phyloP scores from a whole-genome alignment of 1,140 invertebrate species.

The Lethocerus indicus region DNA sequence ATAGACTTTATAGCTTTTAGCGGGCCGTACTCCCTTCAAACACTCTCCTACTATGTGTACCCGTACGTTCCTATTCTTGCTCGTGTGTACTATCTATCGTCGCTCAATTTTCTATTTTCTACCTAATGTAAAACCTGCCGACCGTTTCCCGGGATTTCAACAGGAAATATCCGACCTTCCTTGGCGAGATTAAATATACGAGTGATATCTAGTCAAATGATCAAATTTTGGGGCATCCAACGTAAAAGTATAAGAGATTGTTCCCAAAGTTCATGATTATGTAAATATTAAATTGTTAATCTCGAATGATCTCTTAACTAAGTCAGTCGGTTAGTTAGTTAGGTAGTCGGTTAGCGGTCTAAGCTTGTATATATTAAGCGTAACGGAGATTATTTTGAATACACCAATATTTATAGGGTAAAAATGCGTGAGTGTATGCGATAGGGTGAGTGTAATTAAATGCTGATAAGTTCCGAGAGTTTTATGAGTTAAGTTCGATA shows the following conservation, averaged over 20 bases:
- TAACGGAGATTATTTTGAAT: not conserved
- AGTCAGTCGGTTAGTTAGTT: constrained; percentile 2
- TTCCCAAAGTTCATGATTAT: constrained; percentile 6
- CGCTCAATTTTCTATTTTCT: not conserved
- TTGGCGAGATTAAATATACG: constrained; percentile 3
- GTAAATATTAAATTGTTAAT: constrained; percentile 6
- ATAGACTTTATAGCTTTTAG: too few species aligned
- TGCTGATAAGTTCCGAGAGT: not conserved
- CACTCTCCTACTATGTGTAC: not conserved
- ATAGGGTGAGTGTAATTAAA: not conserved
- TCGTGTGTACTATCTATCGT: not conserved
- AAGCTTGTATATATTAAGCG: not conserved
- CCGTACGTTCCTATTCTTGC: not conserved
- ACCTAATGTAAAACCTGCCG: not conserved
- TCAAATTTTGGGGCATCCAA: constrained; percentile 5
- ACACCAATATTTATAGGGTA: not conserved
- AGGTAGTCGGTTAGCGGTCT: not conserved
- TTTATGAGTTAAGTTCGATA: not conserved
- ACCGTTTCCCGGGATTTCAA: not conserved
- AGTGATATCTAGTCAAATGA: constrained; percentile 14
- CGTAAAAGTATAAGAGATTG: not conserved
- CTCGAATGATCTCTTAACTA: constrained; percentile 10
- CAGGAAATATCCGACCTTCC: not conserved
- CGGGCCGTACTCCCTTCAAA: too few species aligned
- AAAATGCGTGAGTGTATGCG: not conserved